Base-by-base conservation (phyloP, 2,113 vertebrate species). In the Cochlearius cochlearius region DNA sequence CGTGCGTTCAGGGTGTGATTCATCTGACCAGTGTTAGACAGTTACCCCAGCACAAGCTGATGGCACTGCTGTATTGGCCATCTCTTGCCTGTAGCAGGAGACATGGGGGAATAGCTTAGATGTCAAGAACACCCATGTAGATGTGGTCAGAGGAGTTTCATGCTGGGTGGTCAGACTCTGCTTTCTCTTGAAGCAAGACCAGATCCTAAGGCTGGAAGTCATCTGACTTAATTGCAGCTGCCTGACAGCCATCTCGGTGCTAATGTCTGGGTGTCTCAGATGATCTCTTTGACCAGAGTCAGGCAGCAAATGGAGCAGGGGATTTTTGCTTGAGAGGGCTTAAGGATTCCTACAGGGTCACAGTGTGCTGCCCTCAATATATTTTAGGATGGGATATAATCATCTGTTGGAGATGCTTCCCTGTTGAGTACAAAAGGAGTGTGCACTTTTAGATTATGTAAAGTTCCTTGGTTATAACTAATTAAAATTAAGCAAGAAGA, bases 221-320 rank as follows among this genome's bases (percentile, higher is more conserved):
- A 30, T 66, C n/a, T 56, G 19, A 43, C 39, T 49, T 67, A 68
- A 34, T 53, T 59, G 55, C 43, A 64, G 19, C 38, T 92, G 34
- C 38, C 56, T 64, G 30, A 29, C 0, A 5, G 30, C 21, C 26
- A 12, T 41, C 56, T 53, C 1, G 2, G 11, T 0, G 1, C 26
- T 41, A 8, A 29, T 23, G 30, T 18, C 68, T 67, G 41, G 16
- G 12, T 2, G 3, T 36, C 52, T 52, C 66, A 59, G 56, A 21
- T 75, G 56, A 45, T 50, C 23, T 62, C 38, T 75, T 81, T 71
- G 43, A 38, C 32, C 47, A 75, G 36, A 60, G n/a, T 19, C 10
- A 9, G 21, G 39, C 14, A 52, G 73, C 36, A 93, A 53, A n/a
- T 47, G 49, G 26, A 91, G 10, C 26, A 34, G 26, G 10, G 18